Evolutionary conservation across 2,888 invertebrate genomes (phyloP).

Genomic region (Drosophila neotestacea): DNA sequence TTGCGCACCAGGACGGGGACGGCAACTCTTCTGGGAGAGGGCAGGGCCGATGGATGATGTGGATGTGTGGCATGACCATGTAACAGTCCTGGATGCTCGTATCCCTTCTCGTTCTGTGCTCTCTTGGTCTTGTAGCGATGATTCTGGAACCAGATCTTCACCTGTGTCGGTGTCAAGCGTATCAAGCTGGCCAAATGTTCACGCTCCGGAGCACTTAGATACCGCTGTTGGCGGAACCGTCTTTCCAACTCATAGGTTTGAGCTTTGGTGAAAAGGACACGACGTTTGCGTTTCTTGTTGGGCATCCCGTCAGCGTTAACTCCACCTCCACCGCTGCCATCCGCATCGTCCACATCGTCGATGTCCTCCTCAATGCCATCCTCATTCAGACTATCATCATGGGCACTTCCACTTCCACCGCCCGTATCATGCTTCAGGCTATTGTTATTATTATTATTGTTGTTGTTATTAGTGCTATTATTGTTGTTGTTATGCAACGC

Average conservation of each 20-base stretch:
- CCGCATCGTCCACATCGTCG: constrained; percentile 87
- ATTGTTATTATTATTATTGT: constrained; percentile 58
- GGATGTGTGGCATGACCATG: constrained; percentile 79
- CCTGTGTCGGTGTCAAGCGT: constrained; percentile 97
- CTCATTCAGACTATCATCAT: constrained; percentile 86
- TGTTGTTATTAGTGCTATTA: constrained; percentile 60
- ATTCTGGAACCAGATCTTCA: constrained; percentile 99
- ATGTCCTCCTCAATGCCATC: constrained; percentile 85
- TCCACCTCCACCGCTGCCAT: constrained; percentile 80
- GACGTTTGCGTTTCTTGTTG: constrained; percentile 96
- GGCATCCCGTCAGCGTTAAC: constrained; percentile 85
- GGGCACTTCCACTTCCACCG: constrained; percentile 55
- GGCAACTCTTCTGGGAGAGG: constrained; percentile 95
- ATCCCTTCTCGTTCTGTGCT: constrained; percentile 97
- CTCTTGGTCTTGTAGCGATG: constrained; percentile 99
- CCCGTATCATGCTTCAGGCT: constrained; percentile 61
- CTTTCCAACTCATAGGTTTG: constrained; percentile 98
- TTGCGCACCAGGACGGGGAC: constrained; percentile 97
- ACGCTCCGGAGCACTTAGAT: constrained; percentile 98
- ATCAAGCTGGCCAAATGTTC: constrained; percentile 98
- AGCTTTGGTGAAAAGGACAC: constrained; percentile 98
- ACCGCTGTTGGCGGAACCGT: constrained; percentile 97
- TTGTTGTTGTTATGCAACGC: constrained; percentile 65
- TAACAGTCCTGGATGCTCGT: constrained; percentile 86
- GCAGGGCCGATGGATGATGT: constrained; percentile 87